These are phyloP conservation scores for Odobenus rosmarus DNA, from an alignment of 2,113 vertebrate species.

Conservation along the genomic window DNA sequence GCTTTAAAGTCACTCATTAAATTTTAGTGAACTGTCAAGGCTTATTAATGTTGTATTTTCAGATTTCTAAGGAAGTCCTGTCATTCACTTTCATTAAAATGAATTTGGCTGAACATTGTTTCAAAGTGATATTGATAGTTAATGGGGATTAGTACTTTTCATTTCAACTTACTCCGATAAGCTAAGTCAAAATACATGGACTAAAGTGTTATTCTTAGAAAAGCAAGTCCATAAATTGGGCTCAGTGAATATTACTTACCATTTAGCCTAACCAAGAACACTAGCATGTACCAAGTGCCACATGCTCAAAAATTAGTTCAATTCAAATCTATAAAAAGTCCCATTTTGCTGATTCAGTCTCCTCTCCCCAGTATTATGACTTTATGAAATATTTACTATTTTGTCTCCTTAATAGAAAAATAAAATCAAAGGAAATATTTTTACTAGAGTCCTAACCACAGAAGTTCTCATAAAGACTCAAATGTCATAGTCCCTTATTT, in stretches of 20 bases:
- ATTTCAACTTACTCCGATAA: background rate
- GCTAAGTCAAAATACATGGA: background rate
- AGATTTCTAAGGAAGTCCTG: background rate
- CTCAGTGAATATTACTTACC: background rate
- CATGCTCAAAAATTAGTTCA: background rate
- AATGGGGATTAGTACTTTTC: background rate
- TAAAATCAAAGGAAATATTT: slow-evolving; percentile 6
- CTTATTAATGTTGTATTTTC: background rate
- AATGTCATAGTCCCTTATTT: background rate
- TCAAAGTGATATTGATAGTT: background rate
- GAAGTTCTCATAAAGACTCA: background rate
- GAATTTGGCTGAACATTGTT: background rate
- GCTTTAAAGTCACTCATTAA: background rate
- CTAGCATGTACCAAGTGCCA: background rate
- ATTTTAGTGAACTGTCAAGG: background rate
- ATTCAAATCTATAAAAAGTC: background rate
- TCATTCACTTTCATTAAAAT: background rate
- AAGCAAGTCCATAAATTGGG: background rate
- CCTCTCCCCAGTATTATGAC: background rate
- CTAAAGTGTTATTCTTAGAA: background rate
- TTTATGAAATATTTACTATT: background rate
- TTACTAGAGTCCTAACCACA: background rate
- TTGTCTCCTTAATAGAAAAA: background rate
- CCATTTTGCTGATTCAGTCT: background rate
- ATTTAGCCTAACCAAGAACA: background rate